phyloP scores from a whole-genome alignment of 2,113 vertebrate genomes.

The Zapus hudsonius region DNA sequence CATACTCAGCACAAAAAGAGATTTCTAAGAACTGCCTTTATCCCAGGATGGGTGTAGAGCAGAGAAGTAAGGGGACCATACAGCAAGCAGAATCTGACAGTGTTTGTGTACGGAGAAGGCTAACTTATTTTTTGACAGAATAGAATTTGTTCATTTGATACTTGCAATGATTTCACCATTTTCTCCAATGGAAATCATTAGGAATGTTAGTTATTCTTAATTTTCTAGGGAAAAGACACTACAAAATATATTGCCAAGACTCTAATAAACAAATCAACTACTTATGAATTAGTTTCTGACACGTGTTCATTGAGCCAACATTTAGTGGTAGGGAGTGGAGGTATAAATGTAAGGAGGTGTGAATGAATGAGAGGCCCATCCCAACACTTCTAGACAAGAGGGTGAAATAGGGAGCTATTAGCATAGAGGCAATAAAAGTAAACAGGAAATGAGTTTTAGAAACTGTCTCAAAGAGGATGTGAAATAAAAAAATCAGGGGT shows the following conservation, averaged over 20 bases:
- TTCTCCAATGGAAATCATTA: background rate
- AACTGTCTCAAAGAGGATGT: too few relatives aligned
- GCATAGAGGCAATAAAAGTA: background rate
- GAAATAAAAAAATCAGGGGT: too few relatives aligned
- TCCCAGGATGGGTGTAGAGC: background rate
- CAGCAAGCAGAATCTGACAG: background rate
- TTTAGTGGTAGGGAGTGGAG: background rate
- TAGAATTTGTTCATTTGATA: background rate
- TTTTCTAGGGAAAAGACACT: background rate
- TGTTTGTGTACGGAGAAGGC: background rate
- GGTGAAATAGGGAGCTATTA: background rate
- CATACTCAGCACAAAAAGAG: background rate
- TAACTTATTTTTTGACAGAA: background rate
- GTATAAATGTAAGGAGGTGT: background rate
- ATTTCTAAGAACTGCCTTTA: background rate
- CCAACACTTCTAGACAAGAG: background rate
- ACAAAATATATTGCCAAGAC: background rate
- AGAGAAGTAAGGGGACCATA: background rate
- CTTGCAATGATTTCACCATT: background rate
- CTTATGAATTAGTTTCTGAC: background rate
- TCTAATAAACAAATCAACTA: background rate
- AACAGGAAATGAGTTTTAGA: background rate
- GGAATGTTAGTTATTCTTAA: background rate
- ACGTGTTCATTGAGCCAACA: background rate
- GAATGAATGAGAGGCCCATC: background rate